Conservation (phyloP, 2,113 vertebrate genomes). For the Suncus etruscus region DNA sequence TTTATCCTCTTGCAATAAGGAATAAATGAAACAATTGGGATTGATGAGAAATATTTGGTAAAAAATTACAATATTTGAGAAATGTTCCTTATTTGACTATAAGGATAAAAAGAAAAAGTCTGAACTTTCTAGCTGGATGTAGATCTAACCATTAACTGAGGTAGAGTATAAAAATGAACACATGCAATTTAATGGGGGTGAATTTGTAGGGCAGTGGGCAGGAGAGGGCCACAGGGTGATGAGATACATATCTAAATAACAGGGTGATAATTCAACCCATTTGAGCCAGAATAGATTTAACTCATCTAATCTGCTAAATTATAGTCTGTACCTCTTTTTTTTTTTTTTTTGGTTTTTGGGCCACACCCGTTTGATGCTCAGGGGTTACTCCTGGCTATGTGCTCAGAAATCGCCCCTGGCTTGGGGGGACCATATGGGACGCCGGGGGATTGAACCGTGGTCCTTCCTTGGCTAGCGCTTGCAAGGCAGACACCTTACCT, state of each 20-base stretch:
- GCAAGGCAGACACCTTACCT: no score
- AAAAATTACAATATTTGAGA: background rate
- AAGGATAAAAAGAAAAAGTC: background rate
- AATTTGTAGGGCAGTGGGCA: background rate
- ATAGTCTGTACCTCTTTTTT: background rate
- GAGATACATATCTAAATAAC: background rate
- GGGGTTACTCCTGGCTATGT: no score
- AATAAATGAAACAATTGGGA: background rate
- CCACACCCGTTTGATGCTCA: no score
- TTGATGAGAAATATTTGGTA: background rate
- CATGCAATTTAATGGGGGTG: background rate
- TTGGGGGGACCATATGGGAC: no score
- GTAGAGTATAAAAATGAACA: background rate
- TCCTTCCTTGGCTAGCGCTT: no score
- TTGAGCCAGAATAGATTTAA: background rate
- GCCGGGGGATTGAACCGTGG: no score
- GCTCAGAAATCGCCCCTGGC: no score
- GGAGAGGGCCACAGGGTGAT: background rate
- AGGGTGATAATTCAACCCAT: background rate
- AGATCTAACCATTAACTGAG: background rate
- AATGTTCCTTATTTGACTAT: background rate
- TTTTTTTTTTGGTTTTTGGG: no score
- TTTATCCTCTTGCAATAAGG: background rate
- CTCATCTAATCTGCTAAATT: background rate
- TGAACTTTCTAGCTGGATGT: background rate